Evolutionary conservation across 2,113 vertebrate genomes (phyloP), one percentile per base, ranked within the genome.

Genomic region (Brachirus orientalis): DNA sequence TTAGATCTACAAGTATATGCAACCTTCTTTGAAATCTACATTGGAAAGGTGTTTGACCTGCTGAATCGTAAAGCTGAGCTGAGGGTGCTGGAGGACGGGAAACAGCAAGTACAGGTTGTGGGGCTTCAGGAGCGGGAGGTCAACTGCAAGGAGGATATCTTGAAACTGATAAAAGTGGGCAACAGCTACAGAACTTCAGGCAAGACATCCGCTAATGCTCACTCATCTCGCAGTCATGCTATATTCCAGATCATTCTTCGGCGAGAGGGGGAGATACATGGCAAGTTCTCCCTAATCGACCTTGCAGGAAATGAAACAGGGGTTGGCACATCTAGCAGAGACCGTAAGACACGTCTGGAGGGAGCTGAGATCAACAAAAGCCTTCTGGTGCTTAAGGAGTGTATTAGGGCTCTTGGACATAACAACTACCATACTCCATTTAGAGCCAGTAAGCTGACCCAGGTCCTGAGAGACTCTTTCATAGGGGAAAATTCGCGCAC

Each of bases 21-120:
- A 86, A 99, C 97, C 1, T 99, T 98, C 92, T 99, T 99, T 93
- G 97, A 99, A 93, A 99, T 99, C 90, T 99, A 99, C 90, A 99
- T 95, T 85, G 97, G 97, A 73, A 99, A 99, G 92, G 97, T 98
- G 75, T 99, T 99, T 86, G 97, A 99, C 85, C 93, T 98, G 86
- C 89, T 98, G 88, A 99, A 99, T 84, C 94, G 94, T 83, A 99
- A 99, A 89, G 92, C 96, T 69, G 98, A 98, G 86, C 88, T 99
- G 88, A 93, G 97, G 91, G 97, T 98, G 12, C 84, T 99, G 79
- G 97, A 99, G 89, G 97, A 99, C 52, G 96, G 96, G 14, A 98
- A 98, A 78, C 97, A 99, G 87, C 97, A 99, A 79, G 97, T 98
- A 63, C 97, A 99, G 71, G 97, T 99, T 44, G 96, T 98, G 14